Evolutionary conservation across 2,888 invertebrate genomes (phyloP), one percentile per base, ranked within the genome.

Genomic region (Oscheius sp.): DNA sequence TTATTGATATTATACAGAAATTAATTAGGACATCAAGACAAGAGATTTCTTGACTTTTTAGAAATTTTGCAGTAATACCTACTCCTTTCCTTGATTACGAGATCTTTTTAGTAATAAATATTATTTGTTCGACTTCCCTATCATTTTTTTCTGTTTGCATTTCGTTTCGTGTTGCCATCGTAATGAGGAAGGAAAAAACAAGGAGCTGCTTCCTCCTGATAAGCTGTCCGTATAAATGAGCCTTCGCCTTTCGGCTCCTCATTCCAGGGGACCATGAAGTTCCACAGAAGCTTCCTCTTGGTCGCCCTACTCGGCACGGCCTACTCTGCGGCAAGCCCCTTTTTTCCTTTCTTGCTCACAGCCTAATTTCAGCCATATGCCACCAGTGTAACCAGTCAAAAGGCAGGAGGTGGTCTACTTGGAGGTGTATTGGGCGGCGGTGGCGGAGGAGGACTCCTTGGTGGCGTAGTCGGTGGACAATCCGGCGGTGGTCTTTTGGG

Each of bases 231-330:
- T 55, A 55, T 55, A 55, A 55, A 55, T 18, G 16, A 21, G 21
- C 21, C 25, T 6, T 25, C 55, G 13, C 5, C 13, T 5, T 6
- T 3, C 23, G 13, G 21, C 23, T 55, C 23, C 25, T 25, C 55
- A 55, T 55, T 55, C 55, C 18, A 55, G 55, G 55, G 55, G 55
- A 61, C 61, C 61, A 61, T 61, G 61, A 61, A 61, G 61, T 61
- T 61, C 61, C 61, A 25, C n/a, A 61, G 25, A 41, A 45, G n/a
- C 43, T 43, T 61, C 43, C 45, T 61, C 13, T 25, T 61, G 61
- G 61, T 45, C 18, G 43, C 45, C 45, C 61, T 61, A 41, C n/a
- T 61, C 21, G 61, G 61, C 61, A 43, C 61, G 7, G 45, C 45
- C n/a, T 29, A 13, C 13, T 41, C 61, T 18, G 21, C 18, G 16